These are phyloP conservation scores for Heliconius sara DNA, from an alignment of 2,888 invertebrate genomes.

Conservation along the genomic window DNA sequence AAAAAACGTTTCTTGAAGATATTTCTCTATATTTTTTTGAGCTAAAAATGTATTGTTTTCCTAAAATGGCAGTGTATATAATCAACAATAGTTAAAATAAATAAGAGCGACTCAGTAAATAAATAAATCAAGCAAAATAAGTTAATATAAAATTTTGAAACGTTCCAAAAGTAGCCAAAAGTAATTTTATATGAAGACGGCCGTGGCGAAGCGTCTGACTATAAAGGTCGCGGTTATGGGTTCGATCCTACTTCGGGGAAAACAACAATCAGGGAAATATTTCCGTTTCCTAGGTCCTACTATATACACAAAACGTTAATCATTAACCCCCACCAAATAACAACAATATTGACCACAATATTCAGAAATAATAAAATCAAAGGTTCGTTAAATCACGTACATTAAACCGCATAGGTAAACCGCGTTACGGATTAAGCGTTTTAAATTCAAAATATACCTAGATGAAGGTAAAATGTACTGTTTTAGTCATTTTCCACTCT, in stretches of 20 bases:
- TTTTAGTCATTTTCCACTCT: conserved; percentile 45
- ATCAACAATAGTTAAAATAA: too few relatives aligned
- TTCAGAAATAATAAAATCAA: not conserved
- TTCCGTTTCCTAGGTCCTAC: too few relatives aligned
- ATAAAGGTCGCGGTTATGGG: too few relatives aligned
- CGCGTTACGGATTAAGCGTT: conserved; percentile 33
- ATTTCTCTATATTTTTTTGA: not conserved
- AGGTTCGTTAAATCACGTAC: not conserved
- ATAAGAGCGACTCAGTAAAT: too few relatives aligned
- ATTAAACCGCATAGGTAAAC: conserved; percentile 27
- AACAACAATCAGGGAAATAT: too few relatives aligned
- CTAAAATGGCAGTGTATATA: not conserved
- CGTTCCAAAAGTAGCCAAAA: too few relatives aligned
- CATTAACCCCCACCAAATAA: too few relatives aligned
- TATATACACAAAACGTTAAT: not conserved
- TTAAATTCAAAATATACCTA: conserved; percentile 36
- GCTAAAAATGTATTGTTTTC: not conserved
- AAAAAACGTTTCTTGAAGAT: conserved; percentile 3
- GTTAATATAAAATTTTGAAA: too few relatives aligned
- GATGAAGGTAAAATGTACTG: conserved; percentile 36
- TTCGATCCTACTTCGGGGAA: too few relatives aligned
- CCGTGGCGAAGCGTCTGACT: too few relatives aligned
- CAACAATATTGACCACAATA: not conserved
- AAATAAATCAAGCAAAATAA: too few relatives aligned
- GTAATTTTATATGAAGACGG: too few relatives aligned